A percentile compares a stretch with the other conserved stretches of the same genome.
These are phyloP conservation scores for Macropis europaea DNA, from an alignment of 2,888 invertebrate species.

Conservation along the genomic window DNA sequence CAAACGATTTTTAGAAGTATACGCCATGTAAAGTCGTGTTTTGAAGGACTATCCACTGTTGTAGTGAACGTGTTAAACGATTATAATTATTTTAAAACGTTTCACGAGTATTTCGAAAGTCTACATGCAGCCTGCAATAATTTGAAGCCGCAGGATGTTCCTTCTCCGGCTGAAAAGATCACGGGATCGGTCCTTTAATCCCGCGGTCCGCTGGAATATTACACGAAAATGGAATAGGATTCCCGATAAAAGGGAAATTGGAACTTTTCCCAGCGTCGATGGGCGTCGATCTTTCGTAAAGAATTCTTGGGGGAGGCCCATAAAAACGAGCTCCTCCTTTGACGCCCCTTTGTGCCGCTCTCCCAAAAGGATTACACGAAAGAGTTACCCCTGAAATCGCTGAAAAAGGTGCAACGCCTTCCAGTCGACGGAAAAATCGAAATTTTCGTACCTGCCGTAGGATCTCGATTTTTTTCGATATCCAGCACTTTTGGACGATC, in stretches of 20 bases:
- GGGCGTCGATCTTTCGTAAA: constrained; percentile 54
- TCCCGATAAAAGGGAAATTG: constrained; percentile 43
- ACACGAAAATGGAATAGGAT: constrained; percentile 34
- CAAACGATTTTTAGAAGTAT: too few relatives aligned
- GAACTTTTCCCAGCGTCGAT: constrained; percentile 38
- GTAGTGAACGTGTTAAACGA: too few relatives aligned
- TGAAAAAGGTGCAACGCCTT: not conserved
- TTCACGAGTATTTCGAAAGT: too few relatives aligned
- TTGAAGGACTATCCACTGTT: too few relatives aligned
- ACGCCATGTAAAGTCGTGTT: too few relatives aligned
- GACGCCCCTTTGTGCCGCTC: constrained; percentile 24
- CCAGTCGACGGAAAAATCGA: not conserved
- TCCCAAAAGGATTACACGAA: constrained; percentile 43
- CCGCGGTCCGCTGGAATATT: constrained; percentile 36
- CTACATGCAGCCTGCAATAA: too few relatives aligned
- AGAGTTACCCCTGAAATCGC: constrained; percentile 28
- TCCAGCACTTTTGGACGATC: not conserved
- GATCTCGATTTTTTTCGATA: not conserved
- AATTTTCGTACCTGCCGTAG: not conserved
- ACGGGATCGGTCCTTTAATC: constrained; percentile 44
- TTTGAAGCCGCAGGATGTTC: too few relatives aligned
- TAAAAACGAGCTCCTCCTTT: constrained; percentile 17
- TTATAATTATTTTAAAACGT: too few relatives aligned
- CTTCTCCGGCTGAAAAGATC: too few relatives aligned
- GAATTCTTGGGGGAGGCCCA: constrained; percentile 21